Conservation (phyloP, 1,140 invertebrate genomes). For the Babylonia areolata region DNA sequence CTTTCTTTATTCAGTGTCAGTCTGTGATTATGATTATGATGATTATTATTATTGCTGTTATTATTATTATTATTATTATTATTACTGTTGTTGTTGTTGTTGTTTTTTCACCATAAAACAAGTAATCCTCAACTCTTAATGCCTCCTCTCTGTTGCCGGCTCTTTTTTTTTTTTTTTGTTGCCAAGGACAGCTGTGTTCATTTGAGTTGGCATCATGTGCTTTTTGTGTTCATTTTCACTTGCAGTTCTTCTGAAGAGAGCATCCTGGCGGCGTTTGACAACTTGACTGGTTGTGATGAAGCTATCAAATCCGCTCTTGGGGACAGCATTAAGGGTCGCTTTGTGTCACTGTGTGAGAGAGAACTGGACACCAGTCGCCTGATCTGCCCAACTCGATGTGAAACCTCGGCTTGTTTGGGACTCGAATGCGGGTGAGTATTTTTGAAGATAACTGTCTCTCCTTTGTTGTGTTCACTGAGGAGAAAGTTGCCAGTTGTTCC, state of each 20-base stretch:
- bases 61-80: not conserved
- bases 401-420: not conserved
- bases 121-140: too few species aligned
- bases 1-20: too few species aligned
- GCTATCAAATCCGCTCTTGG: not conserved
- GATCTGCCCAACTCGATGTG: not conserved
- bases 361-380: not conserved
- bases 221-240: too few species aligned
- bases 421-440: not conserved
- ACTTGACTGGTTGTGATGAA: not conserved
- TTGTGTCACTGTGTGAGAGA: not conserved
- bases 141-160: too few species aligned
- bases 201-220: too few species aligned
- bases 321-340: not conserved
- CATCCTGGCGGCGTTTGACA: not conserved
- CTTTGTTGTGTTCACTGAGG: too few species aligned
- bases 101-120: too few species aligned
- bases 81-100: not conserved
- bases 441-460: too few species aligned
- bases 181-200: too few species aligned
- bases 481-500: too few species aligned
- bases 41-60: not conserved
- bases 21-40: not conserved
- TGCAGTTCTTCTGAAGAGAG: not conserved
- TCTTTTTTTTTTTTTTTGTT: too few species aligned